These are phyloP conservation scores for Platalea minor DNA, from an alignment of 2,797 vertebrate genomes.

Conservation along the genomic window DNA sequence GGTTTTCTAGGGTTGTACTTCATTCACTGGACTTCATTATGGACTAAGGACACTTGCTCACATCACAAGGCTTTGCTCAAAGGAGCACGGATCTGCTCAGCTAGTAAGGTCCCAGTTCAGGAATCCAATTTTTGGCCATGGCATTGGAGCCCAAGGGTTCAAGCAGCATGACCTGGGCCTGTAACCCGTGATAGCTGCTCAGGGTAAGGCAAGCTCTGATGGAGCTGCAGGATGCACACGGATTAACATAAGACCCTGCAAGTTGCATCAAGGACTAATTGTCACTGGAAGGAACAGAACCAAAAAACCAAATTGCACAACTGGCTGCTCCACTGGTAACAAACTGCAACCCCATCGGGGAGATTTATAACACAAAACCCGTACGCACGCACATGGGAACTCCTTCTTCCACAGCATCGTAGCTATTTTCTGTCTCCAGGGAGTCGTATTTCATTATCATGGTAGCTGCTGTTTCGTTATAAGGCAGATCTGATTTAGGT, in stretches of 20 bases:
- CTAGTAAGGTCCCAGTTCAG: not conserved
- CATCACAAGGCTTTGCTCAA: not conserved
- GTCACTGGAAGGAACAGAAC: not conserved
- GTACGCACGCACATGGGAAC: rapidly evolving
- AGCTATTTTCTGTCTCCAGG: not conserved
- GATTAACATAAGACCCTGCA: not conserved
- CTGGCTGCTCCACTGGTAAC: not conserved
- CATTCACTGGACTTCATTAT: not conserved
- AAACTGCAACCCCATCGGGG: not conserved
- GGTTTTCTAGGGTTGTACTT: not conserved
- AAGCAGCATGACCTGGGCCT: not conserved
- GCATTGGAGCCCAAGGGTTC: not conserved
- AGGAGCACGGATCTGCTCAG: not conserved
- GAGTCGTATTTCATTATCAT: not conserved
- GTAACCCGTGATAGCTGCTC: rapidly evolving
- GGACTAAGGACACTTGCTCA: not conserved
- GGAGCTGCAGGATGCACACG: rapidly evolving
- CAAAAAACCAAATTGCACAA: not conserved
- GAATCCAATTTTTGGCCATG: not conserved
- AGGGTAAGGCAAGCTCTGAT: not conserved
- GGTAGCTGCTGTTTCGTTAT: not conserved
- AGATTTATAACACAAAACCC: not conserved
- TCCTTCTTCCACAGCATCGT: not conserved
- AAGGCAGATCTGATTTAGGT: not conserved
- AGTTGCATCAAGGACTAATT: not conserved